Evolutionary conservation across 2,888 invertebrate species (phyloP).

Genomic region (Trichacis sp.): DNA sequence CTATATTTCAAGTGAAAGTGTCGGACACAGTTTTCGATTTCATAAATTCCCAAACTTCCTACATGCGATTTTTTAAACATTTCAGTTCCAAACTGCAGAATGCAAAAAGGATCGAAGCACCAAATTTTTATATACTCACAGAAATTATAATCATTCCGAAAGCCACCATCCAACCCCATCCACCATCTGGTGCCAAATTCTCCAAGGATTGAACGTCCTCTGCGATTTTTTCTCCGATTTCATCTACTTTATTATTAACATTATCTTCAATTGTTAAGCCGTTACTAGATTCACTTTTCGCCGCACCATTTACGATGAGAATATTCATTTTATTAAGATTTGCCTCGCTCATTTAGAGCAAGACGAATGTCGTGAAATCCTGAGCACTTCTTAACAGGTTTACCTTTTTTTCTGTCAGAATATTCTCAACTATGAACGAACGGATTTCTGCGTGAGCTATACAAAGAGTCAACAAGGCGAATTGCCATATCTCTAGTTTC

Average conservation of each 20-base stretch:
- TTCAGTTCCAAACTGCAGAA: too few relatives aligned
- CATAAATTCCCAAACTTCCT: too few relatives aligned
- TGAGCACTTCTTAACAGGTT: background rate
- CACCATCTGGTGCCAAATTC: slow-evolving; percentile 81
- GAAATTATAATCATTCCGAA: slow-evolving; percentile 86
- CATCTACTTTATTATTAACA: slow-evolving; percentile 12
- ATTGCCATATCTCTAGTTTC: slow-evolving; percentile 25
- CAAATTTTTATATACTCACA: slow-evolving; percentile 80
- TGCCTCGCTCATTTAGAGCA: background rate
- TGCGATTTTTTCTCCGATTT: background rate
- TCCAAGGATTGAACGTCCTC: slow-evolving; percentile 1
- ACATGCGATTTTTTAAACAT: too few relatives aligned
- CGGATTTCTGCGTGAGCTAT: slow-evolving; percentile 30
- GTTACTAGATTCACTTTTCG: slow-evolving; percentile 17
- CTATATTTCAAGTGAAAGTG: too few relatives aligned
- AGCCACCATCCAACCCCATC: slow-evolving; percentile 91
- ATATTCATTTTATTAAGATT: slow-evolving; percentile 24
- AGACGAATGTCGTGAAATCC: background rate
- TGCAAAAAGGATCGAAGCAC: too few relatives aligned
- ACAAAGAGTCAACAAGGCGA: slow-evolving; percentile 29
- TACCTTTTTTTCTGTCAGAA: slow-evolving; percentile 5
- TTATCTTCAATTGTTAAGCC: slow-evolving; percentile 14
- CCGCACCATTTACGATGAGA: slow-evolving; percentile 26
- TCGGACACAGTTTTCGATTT: too few relatives aligned
- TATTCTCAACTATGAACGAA: slow-evolving; percentile 33